A percentile compares a stretch with the other conserved stretches of the same genome.
Conservation (phyloP, 2,113 vertebrate genomes). For the Pheucticus melanocephalus region DNA sequence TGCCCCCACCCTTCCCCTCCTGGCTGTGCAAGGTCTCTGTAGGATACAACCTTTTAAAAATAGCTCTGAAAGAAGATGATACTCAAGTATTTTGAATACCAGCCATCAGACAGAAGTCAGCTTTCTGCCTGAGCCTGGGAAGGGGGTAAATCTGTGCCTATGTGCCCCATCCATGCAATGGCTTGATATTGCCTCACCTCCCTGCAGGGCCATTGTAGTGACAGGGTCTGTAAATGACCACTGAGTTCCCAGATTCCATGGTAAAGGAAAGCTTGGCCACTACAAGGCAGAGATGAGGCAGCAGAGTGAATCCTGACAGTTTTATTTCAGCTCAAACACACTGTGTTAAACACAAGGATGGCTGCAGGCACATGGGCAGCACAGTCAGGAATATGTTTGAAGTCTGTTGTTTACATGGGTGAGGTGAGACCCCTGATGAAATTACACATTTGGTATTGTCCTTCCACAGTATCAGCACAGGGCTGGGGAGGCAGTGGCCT, state of each 20-base stretch:
- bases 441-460: not conserved
- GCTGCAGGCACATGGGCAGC: not conserved
- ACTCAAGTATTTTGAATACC: not conserved
- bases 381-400: not conserved
- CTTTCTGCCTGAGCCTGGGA: not conserved
- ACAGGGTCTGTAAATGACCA: not conserved
- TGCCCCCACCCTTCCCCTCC: not conserved
- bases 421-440: not conserved
- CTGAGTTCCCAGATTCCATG: not conserved
- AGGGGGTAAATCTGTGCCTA: not conserved
- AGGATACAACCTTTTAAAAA: not conserved
- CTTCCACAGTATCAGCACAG: not conserved
- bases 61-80: not conserved
- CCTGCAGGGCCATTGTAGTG: not conserved
- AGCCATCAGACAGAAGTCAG: not conserved
- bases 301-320: not conserved
- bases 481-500: not conserved
- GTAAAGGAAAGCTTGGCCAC: not conserved
- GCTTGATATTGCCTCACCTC: not conserved
- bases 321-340: not conserved
- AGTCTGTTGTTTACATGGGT: not conserved
- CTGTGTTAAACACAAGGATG: not conserved
- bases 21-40: not conserved
- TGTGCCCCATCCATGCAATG: not conserved
- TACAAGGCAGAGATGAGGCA: not conserved